phyloP scores from a whole-genome alignment of 2,113 vertebrate genomes.

The Polypterus bichir region DNA sequence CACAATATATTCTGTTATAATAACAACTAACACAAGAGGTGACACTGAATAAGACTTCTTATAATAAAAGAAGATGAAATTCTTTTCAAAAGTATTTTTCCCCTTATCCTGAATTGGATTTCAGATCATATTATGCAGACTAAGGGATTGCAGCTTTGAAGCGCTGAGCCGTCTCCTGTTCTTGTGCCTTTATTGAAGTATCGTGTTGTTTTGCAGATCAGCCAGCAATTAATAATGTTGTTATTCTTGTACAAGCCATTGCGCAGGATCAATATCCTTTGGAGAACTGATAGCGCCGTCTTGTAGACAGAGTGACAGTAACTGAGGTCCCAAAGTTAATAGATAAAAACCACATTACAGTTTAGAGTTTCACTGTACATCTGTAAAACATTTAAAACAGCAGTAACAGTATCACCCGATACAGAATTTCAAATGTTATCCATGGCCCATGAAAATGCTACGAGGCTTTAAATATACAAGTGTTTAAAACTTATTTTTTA shows the following conservation, averaged over 20 bases:
- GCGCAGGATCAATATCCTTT: conserved; percentile 24
- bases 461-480: no score
- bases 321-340: conserved; percentile 9
- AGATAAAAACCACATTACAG: conserved; percentile 8
- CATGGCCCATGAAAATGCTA: no score
- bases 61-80: not conserved
- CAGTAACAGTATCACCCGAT: conserved; percentile 18
- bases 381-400: conserved; percentile 12
- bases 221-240: conserved; percentile 32
- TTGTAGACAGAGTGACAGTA: conserved; percentile 10
- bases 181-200: conserved; percentile 5
- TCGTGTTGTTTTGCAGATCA: conserved; percentile 19
- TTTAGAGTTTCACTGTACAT: conserved; percentile 11
- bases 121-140: conserved; percentile 9
- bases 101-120: not conserved
- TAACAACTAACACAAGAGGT: not conserved
- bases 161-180: conserved; percentile 1
- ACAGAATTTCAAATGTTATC: not conserved
- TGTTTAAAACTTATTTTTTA: no score
- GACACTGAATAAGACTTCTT: not conserved
- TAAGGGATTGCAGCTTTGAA: not conserved
- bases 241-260: conserved; percentile 31
- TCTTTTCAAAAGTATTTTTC: not conserved
- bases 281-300: conserved; percentile 10
- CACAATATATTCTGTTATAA: conserved; percentile 11